Conservation (phyloP, 1,140 invertebrate genomes). For the Trachymyrmex septentrionalis region DNA sequence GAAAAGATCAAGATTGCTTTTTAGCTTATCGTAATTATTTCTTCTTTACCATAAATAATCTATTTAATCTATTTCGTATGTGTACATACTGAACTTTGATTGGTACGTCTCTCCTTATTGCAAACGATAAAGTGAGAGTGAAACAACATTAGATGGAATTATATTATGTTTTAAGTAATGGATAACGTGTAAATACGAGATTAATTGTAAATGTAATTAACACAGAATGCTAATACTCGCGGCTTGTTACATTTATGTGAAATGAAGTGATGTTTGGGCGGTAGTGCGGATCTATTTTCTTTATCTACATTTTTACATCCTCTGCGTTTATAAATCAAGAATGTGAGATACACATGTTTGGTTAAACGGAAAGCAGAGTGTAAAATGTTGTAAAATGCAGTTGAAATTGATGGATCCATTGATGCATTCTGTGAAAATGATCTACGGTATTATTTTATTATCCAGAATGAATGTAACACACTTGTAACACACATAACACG, state of each 20-base stretch:
- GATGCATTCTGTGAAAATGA: slow-evolving; percentile 36
- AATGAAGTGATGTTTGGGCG: slow-evolving; percentile 1
- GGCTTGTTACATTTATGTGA: slow-evolving; percentile 18
- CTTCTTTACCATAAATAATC: slow-evolving; percentile 12
- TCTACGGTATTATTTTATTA: slow-evolving; percentile 27
- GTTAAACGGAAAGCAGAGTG: background rate
- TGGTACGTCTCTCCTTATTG: background rate
- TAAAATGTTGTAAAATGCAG: background rate
- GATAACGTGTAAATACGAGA: slow-evolving; percentile 52
- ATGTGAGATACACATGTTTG: background rate
- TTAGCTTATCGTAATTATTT: slow-evolving; percentile 46
- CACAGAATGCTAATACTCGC: slow-evolving; percentile 35
- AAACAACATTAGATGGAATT: slow-evolving; percentile 11
- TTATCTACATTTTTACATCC: background rate
- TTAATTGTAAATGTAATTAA: slow-evolving; percentile 46
- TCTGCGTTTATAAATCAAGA: background rate
- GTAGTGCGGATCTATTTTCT: slow-evolving; percentile 1
- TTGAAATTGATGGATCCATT: slow-evolving; percentile 24
- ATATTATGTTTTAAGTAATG: slow-evolving; percentile 15
- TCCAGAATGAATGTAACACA: slow-evolving; percentile 28
- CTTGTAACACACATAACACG: slow-evolving; percentile 7
- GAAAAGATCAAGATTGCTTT: slow-evolving; percentile 37
- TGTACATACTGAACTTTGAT: slow-evolving; percentile 17
- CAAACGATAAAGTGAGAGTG: background rate
- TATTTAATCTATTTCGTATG: slow-evolving; percentile 31